Evolutionary conservation across 2,113 vertebrate species (phyloP), one percentile per base, ranked within the genome.

Genomic region (Cyprinodon variegatus): DNA sequence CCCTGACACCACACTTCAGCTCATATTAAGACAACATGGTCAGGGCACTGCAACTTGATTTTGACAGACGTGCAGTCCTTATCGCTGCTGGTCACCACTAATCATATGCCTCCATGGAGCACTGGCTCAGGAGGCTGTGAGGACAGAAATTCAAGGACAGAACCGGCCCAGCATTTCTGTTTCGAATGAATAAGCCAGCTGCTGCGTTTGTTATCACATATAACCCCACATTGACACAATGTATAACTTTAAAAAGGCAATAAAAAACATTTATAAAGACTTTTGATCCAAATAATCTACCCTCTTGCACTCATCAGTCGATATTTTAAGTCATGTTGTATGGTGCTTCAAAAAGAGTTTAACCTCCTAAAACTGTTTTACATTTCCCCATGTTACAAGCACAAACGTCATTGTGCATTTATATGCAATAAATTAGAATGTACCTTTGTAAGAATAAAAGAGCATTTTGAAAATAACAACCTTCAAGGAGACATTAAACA

Each of bases 61-160:
- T 86, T 91, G 91, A 93, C 84, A 83, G 92, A 92, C 91, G 82
- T 65, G 71, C 70, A 61, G 90, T 90, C 74, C 71, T 94, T 93
- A 91, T 92, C 89, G 61, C 85, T 75, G 77, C 61, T 78, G 75
- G 87, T 82, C 75, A 65, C 78, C 83, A 83, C 87, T 83, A 88
- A 76, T 91, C 78, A 82, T 76, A 76, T 77, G 71, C 86, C 66
- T 86, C 59, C 60, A 22, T 13, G 69, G 70, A 85, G 79, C 59
- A 78, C 65, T 69, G 79, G 82, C 80, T 80, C 83, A 69, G 90
- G 90, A 90, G 88, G 78, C 59, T 15, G 29, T 37, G 64, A 74
- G 72, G 84, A 81, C 83, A 84, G 63, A 48, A 39, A 71, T 82
- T 90, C 84, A 93, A 92, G 86, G 89, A 75, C 83, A 87, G 84